phyloP scores from a whole-genome alignment of 2,797 vertebrate genomes.

The Gallinago solitaria region DNA sequence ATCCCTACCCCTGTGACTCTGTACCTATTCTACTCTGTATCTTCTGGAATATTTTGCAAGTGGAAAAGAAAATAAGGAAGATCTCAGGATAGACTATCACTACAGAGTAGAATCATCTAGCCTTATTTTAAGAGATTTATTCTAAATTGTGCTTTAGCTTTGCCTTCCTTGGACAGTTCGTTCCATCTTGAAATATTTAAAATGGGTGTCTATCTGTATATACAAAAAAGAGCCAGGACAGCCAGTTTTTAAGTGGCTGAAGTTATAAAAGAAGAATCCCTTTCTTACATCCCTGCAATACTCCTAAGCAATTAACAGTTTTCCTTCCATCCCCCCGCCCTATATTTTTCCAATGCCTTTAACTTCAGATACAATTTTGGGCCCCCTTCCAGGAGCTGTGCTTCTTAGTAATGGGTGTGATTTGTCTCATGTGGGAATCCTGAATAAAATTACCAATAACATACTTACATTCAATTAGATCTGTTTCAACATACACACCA shows the following conservation, averaged over 20 bases:
- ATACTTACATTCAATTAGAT: slow-evolving; percentile 24
- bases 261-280: neutral
- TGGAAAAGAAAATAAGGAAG: neutral
- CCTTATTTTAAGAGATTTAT: neutral
- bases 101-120: neutral
- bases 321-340: neutral
- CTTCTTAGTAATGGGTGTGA: neutral
- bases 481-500: slow-evolving; percentile 2
- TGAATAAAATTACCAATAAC: slow-evolving; percentile 37
- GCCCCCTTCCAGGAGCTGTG: neutral
- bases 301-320: neutral
- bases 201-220: neutral
- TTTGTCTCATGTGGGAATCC: slow-evolving; percentile 5
- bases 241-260: neutral
- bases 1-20: neutral
- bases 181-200: neutral
- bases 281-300: neutral
- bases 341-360: neutral
- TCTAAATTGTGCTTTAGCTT: neutral
- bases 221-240: neutral
- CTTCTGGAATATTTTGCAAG: neutral
- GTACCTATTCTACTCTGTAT: neutral
- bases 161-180: neutral
- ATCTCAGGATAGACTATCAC: neutral
- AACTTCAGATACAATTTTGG: neutral